Percentiles rank a stretch among this genome's conserved stretches.
phyloP scores from a whole-genome alignment of 2,113 vertebrate species.

The Herpailurus yagouaroundi region DNA sequence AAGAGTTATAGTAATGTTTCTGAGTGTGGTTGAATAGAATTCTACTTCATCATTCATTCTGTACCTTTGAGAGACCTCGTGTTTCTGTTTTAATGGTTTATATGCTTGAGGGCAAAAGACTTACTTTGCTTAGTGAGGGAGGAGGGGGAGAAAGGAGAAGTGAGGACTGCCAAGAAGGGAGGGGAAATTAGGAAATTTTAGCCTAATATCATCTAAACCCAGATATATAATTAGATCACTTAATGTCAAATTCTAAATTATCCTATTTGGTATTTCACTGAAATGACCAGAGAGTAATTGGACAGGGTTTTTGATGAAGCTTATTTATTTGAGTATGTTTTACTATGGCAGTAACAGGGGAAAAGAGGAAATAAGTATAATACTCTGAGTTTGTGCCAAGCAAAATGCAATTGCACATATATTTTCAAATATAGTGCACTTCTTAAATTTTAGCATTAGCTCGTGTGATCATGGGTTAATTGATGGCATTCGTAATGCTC shows the following conservation, averaged over 20 bases:
- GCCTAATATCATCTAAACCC: not conserved
- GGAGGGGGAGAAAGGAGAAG: not conserved
- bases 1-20: conserved; percentile 52
- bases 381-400: not conserved
- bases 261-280: not conserved
- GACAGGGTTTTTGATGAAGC: not conserved
- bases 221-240: not conserved
- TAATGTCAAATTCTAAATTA: not conserved
- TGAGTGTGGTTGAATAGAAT: conserved; percentile 10
- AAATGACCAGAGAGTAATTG: not conserved
- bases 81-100: conserved; percentile 43
- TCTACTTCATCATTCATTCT: conserved; percentile 18
- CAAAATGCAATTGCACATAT: not conserved
- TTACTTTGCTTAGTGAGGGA: not conserved
- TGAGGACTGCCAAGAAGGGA: not conserved
- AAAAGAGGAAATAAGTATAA: not conserved
- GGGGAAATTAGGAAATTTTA: not conserved
- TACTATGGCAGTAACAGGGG: not conserved
- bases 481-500: not conserved
- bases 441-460: not conserved
- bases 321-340: not conserved
- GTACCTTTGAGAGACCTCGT: not conserved
- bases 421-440: not conserved
- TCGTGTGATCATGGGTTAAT: not conserved
- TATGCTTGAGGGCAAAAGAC: not conserved